Base-by-base conservation (phyloP, 2,888 invertebrate genomes). In the Dicroscelio sp. region DNA sequence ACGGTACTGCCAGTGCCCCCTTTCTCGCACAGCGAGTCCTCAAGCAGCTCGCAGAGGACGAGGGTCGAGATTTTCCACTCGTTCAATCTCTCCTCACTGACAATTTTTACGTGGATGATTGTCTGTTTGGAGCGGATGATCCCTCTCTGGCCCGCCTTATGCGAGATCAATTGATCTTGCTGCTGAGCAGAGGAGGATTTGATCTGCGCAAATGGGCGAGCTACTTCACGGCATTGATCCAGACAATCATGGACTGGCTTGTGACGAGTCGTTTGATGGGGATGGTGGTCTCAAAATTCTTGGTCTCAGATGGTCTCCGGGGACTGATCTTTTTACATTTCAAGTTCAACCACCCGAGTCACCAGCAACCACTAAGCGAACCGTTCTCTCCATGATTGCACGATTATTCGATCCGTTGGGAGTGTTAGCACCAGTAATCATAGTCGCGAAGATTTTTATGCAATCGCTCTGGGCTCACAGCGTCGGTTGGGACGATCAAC, bases 181-280 rank as follows among this genome's bases (percentile, higher is more conserved):
- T 76, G 20, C 4, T 76, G 0, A 4, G 1, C 10, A 25, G 58
- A 1, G 90, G 65, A 1, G 23, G 63, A 10, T 88, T 88, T 73
- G 43, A 91, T 0, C 48, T 89, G 2, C 79, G 88, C 0, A 84
- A 90, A 48, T 91, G 90, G 90, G 69, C 79, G 17, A 76, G 84
- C 25, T 90, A 90, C 30, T 31, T 33, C 0, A 23, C 25, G 0
- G 5, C 33, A 63, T 27, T 63, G 2, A 5, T 27, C 30, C 55
- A 14, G 23, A 55, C 4, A 27, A 63, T 17, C 63, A 63, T 27
- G 63, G 63, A 12, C 27, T 63, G 12, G 63, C 63, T 6, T 55
- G 6, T n/a, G 55, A 8, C 6, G 6, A 17, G n/a, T 6, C 12
- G n/a, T 17, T 55, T 5, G 55, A n/a, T 12, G 8, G 10, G n/a